Base-by-base conservation (phyloP, 1,140 invertebrate genomes). In the Oscheius sp. region DNA sequence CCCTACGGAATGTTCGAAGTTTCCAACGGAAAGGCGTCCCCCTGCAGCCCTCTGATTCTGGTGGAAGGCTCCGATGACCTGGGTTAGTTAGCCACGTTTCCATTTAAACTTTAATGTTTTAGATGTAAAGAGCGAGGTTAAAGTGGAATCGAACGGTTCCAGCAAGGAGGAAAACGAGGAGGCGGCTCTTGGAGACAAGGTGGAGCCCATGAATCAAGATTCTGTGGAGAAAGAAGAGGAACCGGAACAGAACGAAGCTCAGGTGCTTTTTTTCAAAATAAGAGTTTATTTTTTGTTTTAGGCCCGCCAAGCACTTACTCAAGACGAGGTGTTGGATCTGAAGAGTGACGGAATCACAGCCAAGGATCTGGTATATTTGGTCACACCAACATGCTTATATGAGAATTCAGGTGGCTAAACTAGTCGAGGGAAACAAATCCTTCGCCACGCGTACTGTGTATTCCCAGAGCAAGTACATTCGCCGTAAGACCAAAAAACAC, bases 391-490 rank as follows among this genome's bases (percentile, higher is more conserved):
- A 15, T 59, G 13, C 13, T 15, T 59, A 20, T 23, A 23, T 59
- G 29, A 15, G 23, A 32, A 32, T 63, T 32, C 49, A 68, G 66
- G 72, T 74, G 10, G 64, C 59, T 13, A 74, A 74, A 62, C 55
- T 74, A n/a, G 72, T 74, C 7, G n/a, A 66, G 31, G 72, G 72
- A 23, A 73, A 38, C 29, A 52, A 68, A 18, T 45, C 59, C 3
- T 74, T 74, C 45, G 46, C 68, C 26, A 46, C 28, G 15, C 2
- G 72, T 15, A 68, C 72, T 7, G 55, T 55, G 0, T 68, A 55
- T 31, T 46, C 64, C 3, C 64, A 74, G 72, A 68, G 66, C 23
- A 74, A 74, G 28, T 74, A 74, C 36, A 74, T 74, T 49, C 31
- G 59, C 38, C 28, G 72, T 23, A 74, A 74, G 38, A 29, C 62